Evolutionary conservation across 1,140 invertebrate species (phyloP).

Genomic region (Colletes latitarsis): DNA sequence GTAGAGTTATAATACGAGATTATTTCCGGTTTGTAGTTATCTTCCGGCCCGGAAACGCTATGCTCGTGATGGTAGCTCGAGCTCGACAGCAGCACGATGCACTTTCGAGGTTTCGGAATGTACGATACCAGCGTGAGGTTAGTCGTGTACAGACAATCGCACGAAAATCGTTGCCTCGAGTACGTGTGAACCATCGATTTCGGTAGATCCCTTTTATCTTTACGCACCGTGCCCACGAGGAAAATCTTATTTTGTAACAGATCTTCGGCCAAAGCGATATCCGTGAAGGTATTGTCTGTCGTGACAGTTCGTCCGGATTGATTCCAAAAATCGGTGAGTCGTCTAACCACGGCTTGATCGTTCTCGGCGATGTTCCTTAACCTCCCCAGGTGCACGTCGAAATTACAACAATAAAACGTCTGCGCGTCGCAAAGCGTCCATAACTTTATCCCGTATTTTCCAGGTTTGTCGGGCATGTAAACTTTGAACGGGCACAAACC

Average conservation of each 20-base stretch:
- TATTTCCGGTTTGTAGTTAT: not conserved
- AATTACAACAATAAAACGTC: conserved; percentile 6
- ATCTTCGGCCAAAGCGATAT: not conserved
- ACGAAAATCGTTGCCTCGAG: not conserved
- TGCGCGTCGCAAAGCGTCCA: not conserved
- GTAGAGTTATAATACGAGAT: not conserved
- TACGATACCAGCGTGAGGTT: not conserved
- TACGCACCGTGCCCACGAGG: not conserved
- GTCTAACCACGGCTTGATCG: not conserved
- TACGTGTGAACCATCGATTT: not conserved
- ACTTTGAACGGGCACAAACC: not conserved
- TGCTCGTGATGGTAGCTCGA: not conserved
- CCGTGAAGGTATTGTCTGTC: not conserved
- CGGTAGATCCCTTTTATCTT: not conserved
- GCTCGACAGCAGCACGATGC: not conserved
- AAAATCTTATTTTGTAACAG: not conserved
- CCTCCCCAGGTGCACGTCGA: not conserved
- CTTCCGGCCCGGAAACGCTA: not conserved
- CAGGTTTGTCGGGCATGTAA: not conserved
- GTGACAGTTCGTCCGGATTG: not conserved
- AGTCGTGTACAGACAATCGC: not conserved
- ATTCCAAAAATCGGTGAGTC: not conserved
- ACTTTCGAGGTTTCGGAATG: not conserved
- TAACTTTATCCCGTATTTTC: not conserved
- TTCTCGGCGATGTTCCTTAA: not conserved